Percentiles rank a stretch among this genome's conserved stretches.
Evolutionary conservation across 23 tunicate genomes (phyloP).

Genomic region (Halocynthia roretzi): DNA sequence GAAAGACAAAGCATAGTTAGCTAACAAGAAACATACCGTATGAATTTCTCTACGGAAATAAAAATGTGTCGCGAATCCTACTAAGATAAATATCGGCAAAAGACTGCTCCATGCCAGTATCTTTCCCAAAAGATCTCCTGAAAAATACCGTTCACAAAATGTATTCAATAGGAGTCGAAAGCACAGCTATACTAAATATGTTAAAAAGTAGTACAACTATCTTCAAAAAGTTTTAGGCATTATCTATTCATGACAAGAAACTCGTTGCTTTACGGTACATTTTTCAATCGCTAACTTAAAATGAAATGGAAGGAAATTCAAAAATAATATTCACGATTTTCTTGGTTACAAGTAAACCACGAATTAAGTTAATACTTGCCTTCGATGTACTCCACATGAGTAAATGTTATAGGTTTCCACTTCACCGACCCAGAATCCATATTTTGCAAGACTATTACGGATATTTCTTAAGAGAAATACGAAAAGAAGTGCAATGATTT

Average conservation of each 20-base stretch:
- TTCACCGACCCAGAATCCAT: background rate
- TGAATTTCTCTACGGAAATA: constrained; percentile 74
- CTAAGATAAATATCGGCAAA: constrained; percentile 51
- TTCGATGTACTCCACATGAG: constrained; percentile 55
- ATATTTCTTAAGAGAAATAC: no score
- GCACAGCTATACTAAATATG: background rate
- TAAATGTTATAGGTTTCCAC: constrained; percentile 52
- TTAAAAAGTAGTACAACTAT: background rate
- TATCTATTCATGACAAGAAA: no score
- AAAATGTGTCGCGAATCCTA: constrained; percentile 59
- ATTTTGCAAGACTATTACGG: no score
- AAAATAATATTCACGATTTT: no score
- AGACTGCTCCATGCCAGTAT: constrained; percentile 63
- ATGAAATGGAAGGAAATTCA: no score
- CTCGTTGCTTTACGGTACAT: no score
- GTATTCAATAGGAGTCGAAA: no score
- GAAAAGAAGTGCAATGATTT: no score
- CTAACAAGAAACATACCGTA: constrained; percentile 28
- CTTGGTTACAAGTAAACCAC: no score
- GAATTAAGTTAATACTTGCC: constrained; percentile 2
- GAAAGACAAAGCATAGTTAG: background rate
- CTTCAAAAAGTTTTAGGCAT: background rate
- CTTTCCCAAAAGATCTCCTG: constrained; percentile 60
- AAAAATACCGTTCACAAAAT: background rate
- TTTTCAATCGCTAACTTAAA: no score